phyloP scores from a whole-genome alignment of 2,888 invertebrate species.

The Melieria omissa region DNA sequence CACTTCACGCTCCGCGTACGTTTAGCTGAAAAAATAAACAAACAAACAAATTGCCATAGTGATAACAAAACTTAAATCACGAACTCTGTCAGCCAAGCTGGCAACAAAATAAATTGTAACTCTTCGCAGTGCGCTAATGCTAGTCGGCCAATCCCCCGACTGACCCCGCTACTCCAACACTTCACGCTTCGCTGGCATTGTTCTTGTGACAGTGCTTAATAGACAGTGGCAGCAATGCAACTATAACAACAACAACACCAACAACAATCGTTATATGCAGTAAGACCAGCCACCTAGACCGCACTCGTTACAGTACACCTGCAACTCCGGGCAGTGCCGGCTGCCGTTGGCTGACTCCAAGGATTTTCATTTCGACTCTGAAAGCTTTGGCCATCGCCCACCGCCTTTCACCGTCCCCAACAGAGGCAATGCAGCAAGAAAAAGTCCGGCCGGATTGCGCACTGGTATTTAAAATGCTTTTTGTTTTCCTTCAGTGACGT shows the following conservation, averaged over 20 bases:
- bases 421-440: no score
- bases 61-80: slow-evolving; percentile 20
- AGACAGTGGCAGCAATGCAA: slow-evolving; percentile 16
- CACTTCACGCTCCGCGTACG: no score
- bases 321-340: no score
- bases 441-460: no score
- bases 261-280: neutral
- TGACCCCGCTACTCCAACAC: neutral
- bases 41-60: neutral
- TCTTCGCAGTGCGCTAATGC: slow-evolving; percentile 2
- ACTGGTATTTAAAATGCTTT: no score
- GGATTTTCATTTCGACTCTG: no score
- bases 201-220: slow-evolving; percentile 20
- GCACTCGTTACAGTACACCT: no score
- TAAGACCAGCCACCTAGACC: no score
- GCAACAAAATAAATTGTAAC: neutral
- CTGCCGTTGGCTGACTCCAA: no score
- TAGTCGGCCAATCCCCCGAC: neutral
- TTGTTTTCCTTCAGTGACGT: no score
- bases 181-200: neutral
- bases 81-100: slow-evolving; percentile 3
- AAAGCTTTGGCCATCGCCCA: no score
- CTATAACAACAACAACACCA: slow-evolving; percentile 11
- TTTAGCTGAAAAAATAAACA: neutral
- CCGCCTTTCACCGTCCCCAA: no score